These are phyloP conservation scores for Podocnemis expansa DNA, from an alignment of 2,113 vertebrate genomes.

Conservation along the genomic window DNA sequence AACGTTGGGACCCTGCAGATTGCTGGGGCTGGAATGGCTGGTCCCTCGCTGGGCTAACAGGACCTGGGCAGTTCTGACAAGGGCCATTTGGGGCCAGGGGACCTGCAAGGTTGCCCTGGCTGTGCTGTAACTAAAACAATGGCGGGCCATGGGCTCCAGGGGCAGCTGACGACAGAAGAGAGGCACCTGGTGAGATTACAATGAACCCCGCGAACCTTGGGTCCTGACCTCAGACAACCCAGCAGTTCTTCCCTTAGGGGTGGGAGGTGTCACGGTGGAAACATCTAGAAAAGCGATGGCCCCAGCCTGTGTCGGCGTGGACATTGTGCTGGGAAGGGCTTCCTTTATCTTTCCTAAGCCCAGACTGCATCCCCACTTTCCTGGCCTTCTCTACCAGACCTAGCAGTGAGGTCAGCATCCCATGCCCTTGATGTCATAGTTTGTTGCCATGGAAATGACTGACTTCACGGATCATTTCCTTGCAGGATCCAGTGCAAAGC, in stretches of 20 bases:
- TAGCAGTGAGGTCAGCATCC: not conserved
- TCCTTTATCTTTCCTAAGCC: not conserved
- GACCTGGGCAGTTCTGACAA: too few relatives aligned
- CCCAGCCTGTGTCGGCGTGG: not conserved
- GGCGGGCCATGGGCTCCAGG: rapidly evolving
- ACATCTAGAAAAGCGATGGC: not conserved
- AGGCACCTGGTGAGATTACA: not conserved
- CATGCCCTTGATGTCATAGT: not conserved
- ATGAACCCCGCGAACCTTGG: not conserved
- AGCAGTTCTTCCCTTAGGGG: not conserved
- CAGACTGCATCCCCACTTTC: too few relatives aligned
- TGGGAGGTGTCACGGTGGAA: not conserved
- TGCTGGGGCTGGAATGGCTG: not conserved
- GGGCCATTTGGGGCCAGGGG: not conserved
- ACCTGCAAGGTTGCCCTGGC: not conserved
- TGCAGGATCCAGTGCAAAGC: not conserved
- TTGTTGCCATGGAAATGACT: not conserved
- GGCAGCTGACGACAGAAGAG: not conserved
- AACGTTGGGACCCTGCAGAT: not conserved
- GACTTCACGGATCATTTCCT: not conserved
- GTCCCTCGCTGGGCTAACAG: not conserved
- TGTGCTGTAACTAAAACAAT: not conserved
- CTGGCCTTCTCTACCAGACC: not conserved
- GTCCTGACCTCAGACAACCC: too few relatives aligned
- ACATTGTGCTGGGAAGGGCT: not conserved